These are phyloP conservation scores for Actinia equina DNA, from an alignment of 64 coral and sea anemone genomes.

Conservation along the genomic window DNA sequence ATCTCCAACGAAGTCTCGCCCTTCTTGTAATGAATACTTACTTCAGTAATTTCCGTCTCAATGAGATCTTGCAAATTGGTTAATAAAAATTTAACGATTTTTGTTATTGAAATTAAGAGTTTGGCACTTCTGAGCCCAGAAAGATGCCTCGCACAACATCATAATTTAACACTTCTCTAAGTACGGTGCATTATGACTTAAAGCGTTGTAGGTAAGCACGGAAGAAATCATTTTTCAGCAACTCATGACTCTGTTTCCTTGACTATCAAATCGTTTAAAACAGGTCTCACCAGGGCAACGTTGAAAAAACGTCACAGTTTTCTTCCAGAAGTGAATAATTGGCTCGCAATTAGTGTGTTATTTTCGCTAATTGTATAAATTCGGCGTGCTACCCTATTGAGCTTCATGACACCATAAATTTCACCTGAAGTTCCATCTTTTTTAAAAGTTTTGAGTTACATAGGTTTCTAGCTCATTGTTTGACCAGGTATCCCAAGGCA, in stretches of 20 bases:
- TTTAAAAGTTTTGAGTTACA: neutral
- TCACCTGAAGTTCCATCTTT: neutral
- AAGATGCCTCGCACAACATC: neutral
- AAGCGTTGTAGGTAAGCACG: neutral
- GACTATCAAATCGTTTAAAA: neutral
- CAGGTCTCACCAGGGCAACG: neutral
- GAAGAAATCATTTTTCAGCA: neutral
- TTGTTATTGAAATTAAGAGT: conserved; percentile 3
- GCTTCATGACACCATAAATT: neutral
- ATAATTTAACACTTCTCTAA: neutral
- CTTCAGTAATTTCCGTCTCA: neutral
- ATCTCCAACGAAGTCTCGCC: neutral
- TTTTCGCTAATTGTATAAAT: neutral
- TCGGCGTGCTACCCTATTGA: neutral
- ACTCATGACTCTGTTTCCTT: neutral
- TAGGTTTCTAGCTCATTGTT: neutral
- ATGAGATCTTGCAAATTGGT: neutral
- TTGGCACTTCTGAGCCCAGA: neutral
- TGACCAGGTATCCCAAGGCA: neutral
- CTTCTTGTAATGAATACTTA: neutral
- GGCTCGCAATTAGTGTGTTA: neutral
- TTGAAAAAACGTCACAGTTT: neutral
- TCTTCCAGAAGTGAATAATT: conserved; percentile 11
- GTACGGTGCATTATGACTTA: neutral
- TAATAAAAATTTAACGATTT: conserved; percentile 9